Conservation (phyloP, 2,888 invertebrate species). For the Lymantria dispar region DNA sequence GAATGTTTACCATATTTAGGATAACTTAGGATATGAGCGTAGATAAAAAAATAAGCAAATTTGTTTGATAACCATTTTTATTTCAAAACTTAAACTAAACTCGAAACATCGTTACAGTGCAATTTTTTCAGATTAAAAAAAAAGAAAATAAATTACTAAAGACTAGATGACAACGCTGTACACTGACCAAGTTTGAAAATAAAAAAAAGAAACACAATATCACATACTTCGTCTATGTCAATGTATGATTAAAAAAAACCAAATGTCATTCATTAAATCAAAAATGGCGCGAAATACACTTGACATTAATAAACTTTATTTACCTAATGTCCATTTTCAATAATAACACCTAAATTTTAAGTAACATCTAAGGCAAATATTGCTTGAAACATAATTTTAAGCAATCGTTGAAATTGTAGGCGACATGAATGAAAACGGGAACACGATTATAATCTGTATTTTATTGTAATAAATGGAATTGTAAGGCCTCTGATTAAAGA, state of each 20-base stretch:
- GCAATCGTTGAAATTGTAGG: no score
- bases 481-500: no score
- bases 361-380: not conserved
- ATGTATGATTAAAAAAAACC: conserved; percentile 21
- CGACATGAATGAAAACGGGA: no score
- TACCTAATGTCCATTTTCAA: no score
- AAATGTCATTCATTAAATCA: not conserved
- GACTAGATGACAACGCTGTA: conserved; percentile 73
- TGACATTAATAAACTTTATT: no score
- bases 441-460: no score
- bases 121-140: conserved; percentile 35
- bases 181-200: conserved; percentile 50
- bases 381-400: not conserved
- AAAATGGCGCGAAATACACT: not conserved
- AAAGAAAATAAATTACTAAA: conserved; percentile 71
- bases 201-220: conserved; percentile 44
- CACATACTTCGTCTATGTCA: conserved; percentile 42
- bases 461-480: no score
- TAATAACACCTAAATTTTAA: no score
- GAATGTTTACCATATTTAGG: no score
- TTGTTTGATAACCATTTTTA: conserved; percentile 66
- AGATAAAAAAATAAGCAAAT: not conserved
- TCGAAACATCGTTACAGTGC: conserved; percentile 59
- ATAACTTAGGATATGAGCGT: no score
- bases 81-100: conserved; percentile 73